Evolutionary conservation across 2,797 vertebrate species (phyloP).

Genomic region (Sebastes aleutianus): DNA sequence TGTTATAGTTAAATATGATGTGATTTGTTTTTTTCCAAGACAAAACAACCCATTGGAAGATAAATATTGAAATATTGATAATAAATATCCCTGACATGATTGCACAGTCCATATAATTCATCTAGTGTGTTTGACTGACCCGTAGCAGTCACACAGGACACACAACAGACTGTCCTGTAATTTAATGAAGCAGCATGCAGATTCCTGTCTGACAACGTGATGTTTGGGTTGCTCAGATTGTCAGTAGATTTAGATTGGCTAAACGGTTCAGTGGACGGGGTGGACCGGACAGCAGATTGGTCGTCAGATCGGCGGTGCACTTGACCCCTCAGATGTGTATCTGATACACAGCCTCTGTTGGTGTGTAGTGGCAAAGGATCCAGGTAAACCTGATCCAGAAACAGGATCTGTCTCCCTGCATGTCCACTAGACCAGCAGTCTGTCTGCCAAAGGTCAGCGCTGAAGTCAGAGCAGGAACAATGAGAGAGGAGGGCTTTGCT

Average conservation of each 20-base stretch:
- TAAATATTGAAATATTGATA: background rate
- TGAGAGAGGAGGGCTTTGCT: slow-evolving; percentile 20
- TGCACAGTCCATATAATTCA: background rate
- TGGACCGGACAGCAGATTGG: slow-evolving; percentile 49
- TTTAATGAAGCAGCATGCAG: slow-evolving; percentile 13
- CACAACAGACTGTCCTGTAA: slow-evolving; percentile 15
- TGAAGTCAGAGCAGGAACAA: slow-evolving; percentile 56
- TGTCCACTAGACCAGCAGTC: slow-evolving; percentile 66
- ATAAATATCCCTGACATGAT: background rate
- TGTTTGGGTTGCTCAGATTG: slow-evolving; percentile 31
- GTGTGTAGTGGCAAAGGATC: slow-evolving; percentile 47
- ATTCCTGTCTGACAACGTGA: slow-evolving; percentile 21
- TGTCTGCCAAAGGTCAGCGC: slow-evolving; percentile 67
- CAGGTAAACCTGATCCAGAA: slow-evolving; percentile 78
- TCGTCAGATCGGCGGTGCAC: slow-evolving; percentile 56
- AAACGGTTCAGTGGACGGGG: slow-evolving; percentile 40
- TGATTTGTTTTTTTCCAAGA: background rate
- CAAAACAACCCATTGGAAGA: background rate
- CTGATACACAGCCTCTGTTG: slow-evolving; percentile 56
- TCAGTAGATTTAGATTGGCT: slow-evolving; percentile 37
- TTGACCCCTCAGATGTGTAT: slow-evolving; percentile 73
- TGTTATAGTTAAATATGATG: background rate
- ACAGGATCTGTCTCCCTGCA: slow-evolving; percentile 69
- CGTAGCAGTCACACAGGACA: background rate
- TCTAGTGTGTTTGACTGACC: background rate